These are phyloP conservation scores for Ditylenchus weischeri DNA, from an alignment of 2,888 invertebrate genomes.

Conservation along the genomic window DNA sequence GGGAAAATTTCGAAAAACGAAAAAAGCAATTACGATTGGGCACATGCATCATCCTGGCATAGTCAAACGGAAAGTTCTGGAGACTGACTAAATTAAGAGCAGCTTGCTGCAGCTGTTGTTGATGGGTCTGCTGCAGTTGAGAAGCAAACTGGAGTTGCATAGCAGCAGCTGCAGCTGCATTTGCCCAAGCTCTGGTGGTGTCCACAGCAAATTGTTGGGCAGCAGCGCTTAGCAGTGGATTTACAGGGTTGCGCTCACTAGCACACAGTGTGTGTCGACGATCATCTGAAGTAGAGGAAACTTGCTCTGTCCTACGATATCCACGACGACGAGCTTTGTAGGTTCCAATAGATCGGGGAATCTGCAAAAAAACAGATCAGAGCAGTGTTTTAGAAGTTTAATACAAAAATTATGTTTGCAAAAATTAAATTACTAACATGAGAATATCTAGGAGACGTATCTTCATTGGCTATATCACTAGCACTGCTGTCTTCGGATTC, in stretches of 20 bases:
- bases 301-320: slow-evolving; percentile 18
- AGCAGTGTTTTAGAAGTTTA: no score
- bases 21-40: slow-evolving; percentile 29
- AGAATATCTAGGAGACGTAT: slow-evolving; percentile 21
- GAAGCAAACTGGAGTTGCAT: slow-evolving; percentile 27
- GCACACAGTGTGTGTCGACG: slow-evolving; percentile 49
- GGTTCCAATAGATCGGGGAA: slow-evolving; percentile 1
- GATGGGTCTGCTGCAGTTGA: slow-evolving; percentile 30
- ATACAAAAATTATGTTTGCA: no score
- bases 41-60: slow-evolving; percentile 35
- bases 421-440: slow-evolving; percentile 13
- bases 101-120: slow-evolving; percentile 30
- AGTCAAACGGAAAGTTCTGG: slow-evolving; percentile 32
- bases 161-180: slow-evolving; percentile 31
- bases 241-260: slow-evolving; percentile 39
- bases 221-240: slow-evolving; percentile 36
- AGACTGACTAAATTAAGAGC: slow-evolving; percentile 25
- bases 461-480: slow-evolving; percentile 38
- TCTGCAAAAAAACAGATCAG: no score
- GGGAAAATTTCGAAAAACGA: background rate
- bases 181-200: slow-evolving; percentile 15
- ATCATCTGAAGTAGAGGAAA: slow-evolving; percentile 20
- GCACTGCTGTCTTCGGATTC: slow-evolving; percentile 53
- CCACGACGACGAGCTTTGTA: slow-evolving; percentile 23
- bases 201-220: slow-evolving; percentile 35